These are phyloP conservation scores for Cheilosia soror DNA, from an alignment of 2,888 invertebrate species.

Conservation along the genomic window DNA sequence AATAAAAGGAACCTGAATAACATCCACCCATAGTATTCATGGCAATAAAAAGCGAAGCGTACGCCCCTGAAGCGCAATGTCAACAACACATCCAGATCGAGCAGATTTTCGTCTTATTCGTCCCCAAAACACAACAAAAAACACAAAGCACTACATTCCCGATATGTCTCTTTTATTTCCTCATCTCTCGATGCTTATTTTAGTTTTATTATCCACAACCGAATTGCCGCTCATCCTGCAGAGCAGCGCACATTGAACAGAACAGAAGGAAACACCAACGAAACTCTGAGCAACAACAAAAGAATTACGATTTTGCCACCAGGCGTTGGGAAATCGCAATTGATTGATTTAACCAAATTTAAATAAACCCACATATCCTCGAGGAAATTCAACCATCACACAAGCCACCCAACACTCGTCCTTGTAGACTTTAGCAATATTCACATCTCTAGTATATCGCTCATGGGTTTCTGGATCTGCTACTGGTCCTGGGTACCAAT, in stretches of 20 bases:
- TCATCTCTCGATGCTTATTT: constrained; percentile 65
- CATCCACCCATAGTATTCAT: constrained; percentile 47
- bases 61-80: constrained; percentile 59
- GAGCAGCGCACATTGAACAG: constrained; percentile 24
- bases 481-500: constrained; percentile 19
- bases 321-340: constrained; percentile 75
- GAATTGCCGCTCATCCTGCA: constrained; percentile 44
- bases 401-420: neutral
- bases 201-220: constrained; percentile 66
- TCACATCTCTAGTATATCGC: constrained; percentile 7
- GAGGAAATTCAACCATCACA: constrained; percentile 42
- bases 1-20: constrained; percentile 49
- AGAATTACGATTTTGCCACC: constrained; percentile 74
- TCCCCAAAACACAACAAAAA: constrained; percentile 14
- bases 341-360: constrained; percentile 76
- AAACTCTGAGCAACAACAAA: constrained; percentile 61
- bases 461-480: neutral
- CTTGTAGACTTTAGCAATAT: constrained; percentile 52
- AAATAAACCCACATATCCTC: constrained; percentile 71
- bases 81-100: constrained; percentile 61
- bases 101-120: constrained; percentile 64
- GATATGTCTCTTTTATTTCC: constrained; percentile 64
- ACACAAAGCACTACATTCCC: constrained; percentile 30
- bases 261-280: constrained; percentile 18
- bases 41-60: constrained; percentile 53